These are phyloP conservation scores for Drosophila phalerata DNA, from an alignment of 2,888 invertebrate genomes.

Conservation along the genomic window DNA sequence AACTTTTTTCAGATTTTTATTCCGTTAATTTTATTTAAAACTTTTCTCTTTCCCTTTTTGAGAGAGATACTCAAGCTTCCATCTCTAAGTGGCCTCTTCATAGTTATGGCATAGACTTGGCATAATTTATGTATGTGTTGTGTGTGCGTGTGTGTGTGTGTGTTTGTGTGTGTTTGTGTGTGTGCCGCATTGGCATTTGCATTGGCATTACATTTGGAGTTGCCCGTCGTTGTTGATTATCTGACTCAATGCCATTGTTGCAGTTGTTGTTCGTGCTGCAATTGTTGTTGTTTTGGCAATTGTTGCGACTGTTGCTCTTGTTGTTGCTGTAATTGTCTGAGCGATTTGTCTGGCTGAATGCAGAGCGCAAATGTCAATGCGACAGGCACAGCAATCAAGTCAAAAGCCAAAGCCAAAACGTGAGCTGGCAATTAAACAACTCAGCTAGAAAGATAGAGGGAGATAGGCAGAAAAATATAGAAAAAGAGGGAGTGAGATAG, in stretches of 20 bases:
- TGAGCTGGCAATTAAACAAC: conserved; percentile 78
- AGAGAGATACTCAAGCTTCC: conserved; percentile 9
- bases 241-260: conserved; percentile 70
- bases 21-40: neutral
- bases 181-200: conserved; percentile 59
- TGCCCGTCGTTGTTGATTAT: conserved; percentile 66
- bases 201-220: conserved; percentile 75
- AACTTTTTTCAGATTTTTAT: neutral
- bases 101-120: conserved; percentile 33
- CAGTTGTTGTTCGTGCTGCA: conserved; percentile 27
- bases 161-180: conserved; percentile 23
- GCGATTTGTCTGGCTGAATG: conserved; percentile 74
- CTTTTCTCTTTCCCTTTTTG: neutral
- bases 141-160: conserved; percentile 13
- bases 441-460: conserved; percentile 22
- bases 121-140: conserved; percentile 12
- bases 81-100: conserved; percentile 20
- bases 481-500: neutral
- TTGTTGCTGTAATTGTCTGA: conserved; percentile 46
- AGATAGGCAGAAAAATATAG: conserved; percentile 14
- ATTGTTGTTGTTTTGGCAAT: conserved; percentile 39
- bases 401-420: conserved; percentile 73
- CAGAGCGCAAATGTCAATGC: conserved; percentile 75
- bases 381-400: conserved; percentile 66
- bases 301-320: conserved; percentile 46